Conservation (phyloP, 1,140 invertebrate genomes). For the Acromyrmex echinatior region DNA sequence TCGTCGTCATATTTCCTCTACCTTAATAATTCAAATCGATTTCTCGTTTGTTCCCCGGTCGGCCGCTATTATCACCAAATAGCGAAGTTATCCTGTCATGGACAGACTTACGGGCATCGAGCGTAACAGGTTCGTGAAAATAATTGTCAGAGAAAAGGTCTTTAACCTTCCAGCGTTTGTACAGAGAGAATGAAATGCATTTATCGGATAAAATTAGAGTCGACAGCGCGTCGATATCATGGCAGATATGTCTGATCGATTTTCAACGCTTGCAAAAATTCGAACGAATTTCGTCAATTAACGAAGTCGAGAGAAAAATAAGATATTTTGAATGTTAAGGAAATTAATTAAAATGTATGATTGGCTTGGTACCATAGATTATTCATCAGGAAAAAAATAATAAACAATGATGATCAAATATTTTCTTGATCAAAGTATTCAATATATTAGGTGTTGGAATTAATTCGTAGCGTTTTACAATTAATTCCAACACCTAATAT, state of each 20-base stretch:
- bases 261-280: conserved; percentile 21
- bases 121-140: conserved; percentile 45
- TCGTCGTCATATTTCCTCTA: conserved; percentile 40
- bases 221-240: conserved; percentile 17
- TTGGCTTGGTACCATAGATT: not conserved
- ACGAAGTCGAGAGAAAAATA: not conserved
- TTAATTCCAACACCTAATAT: too few species aligned
- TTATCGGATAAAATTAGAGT: conserved; percentile 36
- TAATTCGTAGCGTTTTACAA: too few species aligned
- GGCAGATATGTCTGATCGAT: conserved; percentile 4
- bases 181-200: conserved; percentile 26
- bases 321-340: conserved; percentile 21
- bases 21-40: conserved; percentile 59
- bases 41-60: conserved; percentile 24
- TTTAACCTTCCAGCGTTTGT: conserved; percentile 13
- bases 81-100: conserved; percentile 45
- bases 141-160: conserved; percentile 41
- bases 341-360: conserved; percentile 6
- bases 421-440: not conserved
- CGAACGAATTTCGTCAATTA: not conserved
- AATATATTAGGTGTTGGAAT: too few species aligned
- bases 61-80: conserved; percentile 43
- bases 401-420: not conserved
- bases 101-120: conserved; percentile 40
- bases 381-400: not conserved